These are phyloP conservation scores for Pelodiscus sinensis DNA, from an alignment of 2,113 vertebrate genomes.

Conservation along the genomic window DNA sequence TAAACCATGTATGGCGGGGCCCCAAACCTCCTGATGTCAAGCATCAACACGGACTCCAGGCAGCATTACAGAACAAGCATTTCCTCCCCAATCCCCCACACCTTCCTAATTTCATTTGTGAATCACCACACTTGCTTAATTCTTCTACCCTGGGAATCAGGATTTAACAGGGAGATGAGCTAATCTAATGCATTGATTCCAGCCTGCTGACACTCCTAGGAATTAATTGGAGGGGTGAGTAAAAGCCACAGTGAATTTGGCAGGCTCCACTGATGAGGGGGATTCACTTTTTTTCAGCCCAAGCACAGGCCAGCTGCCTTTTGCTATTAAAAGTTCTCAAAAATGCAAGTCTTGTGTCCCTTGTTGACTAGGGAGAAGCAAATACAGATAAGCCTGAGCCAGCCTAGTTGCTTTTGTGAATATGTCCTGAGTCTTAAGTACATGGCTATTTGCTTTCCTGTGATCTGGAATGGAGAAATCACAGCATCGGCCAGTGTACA, in stretches of 20 bases:
- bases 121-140: not conserved
- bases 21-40: not conserved
- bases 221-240: not conserved
- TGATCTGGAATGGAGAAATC: not conserved
- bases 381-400: not conserved
- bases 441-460: fast-evolving
- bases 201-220: not conserved
- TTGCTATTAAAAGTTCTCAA: not conserved
- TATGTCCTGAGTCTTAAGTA: fast-evolving
- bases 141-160: fast-evolving
- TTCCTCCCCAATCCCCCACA: not conserved
- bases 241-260: not conserved
- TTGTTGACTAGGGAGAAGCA: not conserved
- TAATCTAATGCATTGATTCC: not conserved
- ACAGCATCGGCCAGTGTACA: not conserved
- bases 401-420: not conserved
- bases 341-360: not conserved
- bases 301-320: not conserved
- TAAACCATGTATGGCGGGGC: not conserved
- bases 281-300: not conserved
- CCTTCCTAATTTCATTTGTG: fast-evolving
- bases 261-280: not conserved
- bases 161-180: not conserved
- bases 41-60: not conserved
- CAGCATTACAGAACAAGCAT: not conserved